Conservation (phyloP, 2,113 vertebrate genomes). For the Peromyscus maniculatus region DNA sequence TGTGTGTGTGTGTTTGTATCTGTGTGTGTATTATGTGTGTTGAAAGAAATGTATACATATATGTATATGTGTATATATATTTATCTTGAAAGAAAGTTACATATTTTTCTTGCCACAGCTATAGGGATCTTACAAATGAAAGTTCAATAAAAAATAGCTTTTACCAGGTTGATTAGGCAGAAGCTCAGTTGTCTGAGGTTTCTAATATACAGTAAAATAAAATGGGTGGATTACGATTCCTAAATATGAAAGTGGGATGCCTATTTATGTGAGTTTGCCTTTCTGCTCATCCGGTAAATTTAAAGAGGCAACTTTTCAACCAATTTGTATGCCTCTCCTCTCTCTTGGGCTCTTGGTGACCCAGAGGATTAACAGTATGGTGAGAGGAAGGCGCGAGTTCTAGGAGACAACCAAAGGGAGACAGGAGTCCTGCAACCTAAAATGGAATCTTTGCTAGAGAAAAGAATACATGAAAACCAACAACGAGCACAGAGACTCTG, state of each 20-base stretch:
- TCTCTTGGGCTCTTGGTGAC: background rate
- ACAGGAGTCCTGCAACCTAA: rapidly evolving
- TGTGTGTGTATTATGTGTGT: background rate
- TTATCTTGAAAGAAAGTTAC: background rate
- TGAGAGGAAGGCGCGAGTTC: background rate
- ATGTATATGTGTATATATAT: background rate
- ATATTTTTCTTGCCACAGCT: background rate
- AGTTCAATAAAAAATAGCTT: background rate
- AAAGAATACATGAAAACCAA: background rate
- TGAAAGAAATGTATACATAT: background rate
- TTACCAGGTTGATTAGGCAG: background rate
- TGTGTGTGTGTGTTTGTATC: background rate
- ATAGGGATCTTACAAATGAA: background rate
- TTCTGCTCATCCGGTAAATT: background rate
- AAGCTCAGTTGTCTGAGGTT: background rate
- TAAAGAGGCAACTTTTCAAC: background rate
- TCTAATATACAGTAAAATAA: background rate
- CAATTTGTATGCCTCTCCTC: background rate
- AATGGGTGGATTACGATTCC: background rate
- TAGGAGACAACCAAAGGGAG: background rate
- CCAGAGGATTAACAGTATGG: background rate
- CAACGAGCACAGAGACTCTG: background rate
- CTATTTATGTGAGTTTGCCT: background rate
- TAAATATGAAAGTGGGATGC: background rate
- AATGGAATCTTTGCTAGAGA: background rate